phyloP scores from a whole-genome alignment of 2,797 vertebrate species.

The Dipus sagitta region DNA sequence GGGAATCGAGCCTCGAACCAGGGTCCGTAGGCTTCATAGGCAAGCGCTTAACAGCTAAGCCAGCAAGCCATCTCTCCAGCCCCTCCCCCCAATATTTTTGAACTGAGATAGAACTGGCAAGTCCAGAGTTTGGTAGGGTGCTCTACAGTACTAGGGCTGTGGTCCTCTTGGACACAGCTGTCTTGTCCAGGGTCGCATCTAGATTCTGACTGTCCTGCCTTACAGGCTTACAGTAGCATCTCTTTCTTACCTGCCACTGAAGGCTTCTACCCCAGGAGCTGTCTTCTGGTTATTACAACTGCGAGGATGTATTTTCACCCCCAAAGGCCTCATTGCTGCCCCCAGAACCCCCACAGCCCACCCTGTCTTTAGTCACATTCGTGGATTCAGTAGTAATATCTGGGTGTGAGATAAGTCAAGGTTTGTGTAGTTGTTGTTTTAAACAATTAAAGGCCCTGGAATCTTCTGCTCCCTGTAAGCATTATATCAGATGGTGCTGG shows the following conservation, averaged over 20 bases:
- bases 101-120: too few species aligned
- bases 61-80: too few species aligned
- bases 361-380: rapidly evolving
- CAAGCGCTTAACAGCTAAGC: too few species aligned
- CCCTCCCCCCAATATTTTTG: too few species aligned
- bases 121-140: rapidly evolving
- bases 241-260: background rate
- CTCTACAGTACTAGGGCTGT: background rate
- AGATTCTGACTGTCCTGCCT: background rate
- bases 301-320: background rate
- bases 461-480: background rate
- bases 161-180: background rate
- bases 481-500: background rate
- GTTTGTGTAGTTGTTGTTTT: too few species aligned
- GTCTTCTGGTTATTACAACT: too few species aligned
- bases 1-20: too few species aligned
- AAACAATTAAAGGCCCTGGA: background rate
- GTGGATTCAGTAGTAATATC: background rate
- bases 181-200: rapidly evolving
- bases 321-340: rapidly evolving
- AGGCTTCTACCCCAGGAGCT: too few species aligned
- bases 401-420: background rate
- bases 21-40: too few species aligned
- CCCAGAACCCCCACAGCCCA: background rate
- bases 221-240: rapidly evolving